A percentile compares a stretch with the other conserved stretches of the same genome.
phyloP scores from a whole-genome alignment of 2,888 invertebrate species.

The Tinea semifulvella region DNA sequence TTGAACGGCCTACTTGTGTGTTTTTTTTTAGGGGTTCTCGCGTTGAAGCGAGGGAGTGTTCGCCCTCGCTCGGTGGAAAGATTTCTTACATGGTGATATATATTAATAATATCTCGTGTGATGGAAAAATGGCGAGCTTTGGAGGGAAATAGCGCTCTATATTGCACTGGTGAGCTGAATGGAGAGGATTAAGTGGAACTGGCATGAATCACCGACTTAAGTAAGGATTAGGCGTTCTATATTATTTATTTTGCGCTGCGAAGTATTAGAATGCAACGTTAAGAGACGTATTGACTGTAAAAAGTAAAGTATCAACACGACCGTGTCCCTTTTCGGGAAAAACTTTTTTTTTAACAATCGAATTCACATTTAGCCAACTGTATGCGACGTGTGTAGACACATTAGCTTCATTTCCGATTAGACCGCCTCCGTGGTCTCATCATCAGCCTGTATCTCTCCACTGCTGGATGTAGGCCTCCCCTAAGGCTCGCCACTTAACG shows the following conservation, averaged over 20 bases:
- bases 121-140: slow-evolving; percentile 45
- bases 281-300: no score
- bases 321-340: no score
- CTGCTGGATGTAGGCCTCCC: no score
- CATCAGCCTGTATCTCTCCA: no score
- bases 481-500: no score
- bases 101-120: slow-evolving; percentile 57
- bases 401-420: no score
- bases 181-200: slow-evolving; percentile 16
- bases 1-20: slow-evolving; percentile 19
- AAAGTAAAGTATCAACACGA: no score
- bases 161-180: slow-evolving; percentile 26
- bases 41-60: slow-evolving; percentile 38
- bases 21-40: slow-evolving; percentile 47
- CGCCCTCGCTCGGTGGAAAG: slow-evolving; percentile 47
- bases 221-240: slow-evolving; percentile 16
- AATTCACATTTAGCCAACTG: no score
- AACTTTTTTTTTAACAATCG: no score
- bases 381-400: no score
- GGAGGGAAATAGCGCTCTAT: slow-evolving; percentile 38
- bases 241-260: slow-evolving; percentile 13
- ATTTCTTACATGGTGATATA: slow-evolving; percentile 61
- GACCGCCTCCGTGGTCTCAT: no score
- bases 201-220: slow-evolving; percentile 10
- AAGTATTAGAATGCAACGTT: no score